Evolutionary conservation across 2,888 invertebrate genomes (phyloP), one percentile per base, ranked within the genome.

Genomic region (Panzeria rudis): DNA sequence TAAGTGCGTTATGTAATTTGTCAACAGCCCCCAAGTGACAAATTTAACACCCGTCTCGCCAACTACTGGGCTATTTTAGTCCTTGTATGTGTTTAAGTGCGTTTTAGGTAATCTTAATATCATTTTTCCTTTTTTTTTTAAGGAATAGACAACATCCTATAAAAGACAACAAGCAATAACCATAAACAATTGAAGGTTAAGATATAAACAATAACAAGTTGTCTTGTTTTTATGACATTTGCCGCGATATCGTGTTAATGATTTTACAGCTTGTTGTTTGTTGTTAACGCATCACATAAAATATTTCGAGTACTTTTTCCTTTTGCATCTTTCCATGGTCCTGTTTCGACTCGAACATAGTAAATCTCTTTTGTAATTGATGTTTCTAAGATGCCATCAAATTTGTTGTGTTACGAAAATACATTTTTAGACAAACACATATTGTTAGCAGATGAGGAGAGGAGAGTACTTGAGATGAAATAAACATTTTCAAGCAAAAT

Each of bases 361-460:
- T 64, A 64, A 71, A 79, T 73, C 62, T 71, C 64, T 75, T 69
- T 69, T 29, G 68, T 38, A 78, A 73, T 69, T 75, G 29, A 62
- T 20, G 52, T 62, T 71, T 41, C 7, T 17, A 35, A 71, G 23
- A 77, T 59, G 59, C 29, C 77, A 68, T 47, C n/a, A 59, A 77
- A 68, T 35, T 47, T 59, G 41, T 59, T 23, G n/a, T 13, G 9
- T 17, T 17, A 23, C n/a, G 29, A 71, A 79, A 71, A 52, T 44
- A 41, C 20, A 6, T 25, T 54, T 62, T 32, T 17, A 32, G n/a
- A 23, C 17, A 29, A n/a, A 61, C 32, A 56, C 66, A 79, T 47
- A 66, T 64, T 80, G 41, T 25, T 44, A n/a, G 13, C 77, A 73
- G 52, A 66, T 71, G 76, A 71, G 32, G 61, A 66, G 59, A n/a